Conservation (phyloP, 2,888 invertebrate genomes). For the Epistrophe eligans region DNA sequence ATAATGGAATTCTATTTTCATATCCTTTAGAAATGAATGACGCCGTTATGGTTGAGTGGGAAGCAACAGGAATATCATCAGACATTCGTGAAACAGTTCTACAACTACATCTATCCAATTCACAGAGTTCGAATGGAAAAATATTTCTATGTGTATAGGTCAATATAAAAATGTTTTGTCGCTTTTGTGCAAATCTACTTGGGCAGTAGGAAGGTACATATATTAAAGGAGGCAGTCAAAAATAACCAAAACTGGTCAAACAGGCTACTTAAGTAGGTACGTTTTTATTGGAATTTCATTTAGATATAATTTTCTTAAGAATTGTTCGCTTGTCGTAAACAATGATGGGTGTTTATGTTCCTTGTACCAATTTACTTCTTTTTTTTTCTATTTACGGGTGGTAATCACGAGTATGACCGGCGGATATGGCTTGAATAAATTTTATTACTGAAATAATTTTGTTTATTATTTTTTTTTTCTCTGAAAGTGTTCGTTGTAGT, state of each 20-base stretch:
- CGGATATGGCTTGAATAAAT: slow-evolving; percentile 1
- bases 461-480: not conserved
- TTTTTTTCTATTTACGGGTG: not conserved
- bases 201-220: not conserved
- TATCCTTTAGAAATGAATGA: slow-evolving; percentile 31
- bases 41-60: not conserved
- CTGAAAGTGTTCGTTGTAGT: not conserved
- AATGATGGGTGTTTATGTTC: slow-evolving; percentile 57
- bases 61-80: slow-evolving; percentile 16
- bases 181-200: not conserved
- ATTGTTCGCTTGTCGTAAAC: slow-evolving; percentile 52
- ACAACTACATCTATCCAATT: not conserved
- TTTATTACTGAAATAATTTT: slow-evolving; percentile 5
- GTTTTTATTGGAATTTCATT: slow-evolving; percentile 54
- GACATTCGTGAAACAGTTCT: not conserved
- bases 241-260: not conserved
- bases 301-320: slow-evolving; percentile 33
- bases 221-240: not conserved
- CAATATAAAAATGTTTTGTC: not conserved
- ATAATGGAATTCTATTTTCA: slow-evolving; percentile 53
- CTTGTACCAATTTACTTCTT: not conserved
- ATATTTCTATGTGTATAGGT: not conserved
- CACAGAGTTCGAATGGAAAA: slow-evolving; percentile 7
- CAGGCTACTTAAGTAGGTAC: slow-evolving; percentile 23
- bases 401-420: not conserved